Evolutionary conservation across 2,113 vertebrate genomes (phyloP), one percentile per base, ranked within the genome.

Genomic region (Tautogolabrus adspersus): DNA sequence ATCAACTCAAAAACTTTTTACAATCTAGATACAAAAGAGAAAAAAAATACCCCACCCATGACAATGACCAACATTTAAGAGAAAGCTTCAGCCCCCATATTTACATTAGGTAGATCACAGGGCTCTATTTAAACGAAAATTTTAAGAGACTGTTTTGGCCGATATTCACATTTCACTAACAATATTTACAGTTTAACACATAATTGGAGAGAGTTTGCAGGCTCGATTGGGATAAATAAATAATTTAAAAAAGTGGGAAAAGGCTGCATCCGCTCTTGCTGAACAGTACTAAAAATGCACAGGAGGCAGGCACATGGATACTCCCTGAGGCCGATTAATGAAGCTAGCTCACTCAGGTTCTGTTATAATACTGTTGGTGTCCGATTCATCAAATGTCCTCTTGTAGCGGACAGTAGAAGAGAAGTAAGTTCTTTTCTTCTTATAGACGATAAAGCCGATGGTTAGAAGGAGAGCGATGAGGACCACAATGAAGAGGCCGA

Each of bases 321-420:
- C 34, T 87, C 77, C 77, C 71, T 81, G 84, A 85, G 80, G 73
- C 64, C 10, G 66, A 46, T 16, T 5, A n/a, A 13, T 13, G 10
- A 10, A 18, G 40, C 57, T 1, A 30, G 19, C 60, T 94, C 80
- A 94, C 4, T 95, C 92, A 0, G 40, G 73, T 0, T 91, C 86
- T 5, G 89, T 87, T 44, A 97, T 92, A 59, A 96, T 94, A 72
- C 94, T 94, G 65, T 95, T 94, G 51, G 91, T 92, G 85, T 98
- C 97, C 0, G 92, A 88, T 19, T 98, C 96, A 10, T 97, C 95
- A 7, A 93, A 85, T 63, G 96, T 96, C 81, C 96, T 94, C 78
- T 96, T 90, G 70, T 98, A 99, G 55, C 95, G 97, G 21, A 99
- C 94, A 0, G 91, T 93, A 15, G 94, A 92, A 12, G 81, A 56